Base-by-base conservation (phyloP, 2,888 invertebrate species). In the Amblyteles armatorius region DNA sequence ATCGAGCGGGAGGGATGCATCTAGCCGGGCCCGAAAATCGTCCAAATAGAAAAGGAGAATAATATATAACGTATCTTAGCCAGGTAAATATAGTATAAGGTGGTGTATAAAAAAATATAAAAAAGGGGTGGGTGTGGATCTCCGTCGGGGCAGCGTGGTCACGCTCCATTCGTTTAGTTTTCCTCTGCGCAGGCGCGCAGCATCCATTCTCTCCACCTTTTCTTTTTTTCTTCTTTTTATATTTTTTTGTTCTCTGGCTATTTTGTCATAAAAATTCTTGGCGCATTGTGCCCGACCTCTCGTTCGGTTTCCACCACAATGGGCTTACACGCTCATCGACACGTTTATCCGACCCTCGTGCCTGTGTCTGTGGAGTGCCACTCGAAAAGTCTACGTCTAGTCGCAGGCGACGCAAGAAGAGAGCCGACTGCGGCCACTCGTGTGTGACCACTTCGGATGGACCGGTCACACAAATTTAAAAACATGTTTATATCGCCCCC, bases 221-320 rank as follows among this genome's bases (percentile, higher is more conserved):
- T 40, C 22, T 63, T 71, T 83, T 55, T 44, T 82, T 72, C 67
- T 9, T 40, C 40, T 40, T 40, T 40, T 11, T 11, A 40, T 11
- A 40, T 40, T 40, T 40, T 40, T 40, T 40, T 40, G 40, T 40
- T 40, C 78, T 79, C 79, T 79, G 67, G 87, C 82, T 88, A 88
- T 88, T 88, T 88, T 86, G 85, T 88, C 87, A 87, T 88, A 84
- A 86, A 88, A 87, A 86, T 86, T 87, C 82, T 88, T 82, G 44
- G 50, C 79, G 29, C 74, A 63, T 85, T 81, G 85, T 86, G 79
- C 22, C 60, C 19, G 29, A 26, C 57, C 82, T 85, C 65, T 84
- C 60, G 83, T 57, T 77, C 80, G 73, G 60, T 78, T 68, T 73
- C 26, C 50, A 52, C n/a, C 22, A 63, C 82, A 85, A 84, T 82